Evolutionary conservation across 2,888 invertebrate genomes (phyloP).

Genomic region (Epiblema foenella): DNA sequence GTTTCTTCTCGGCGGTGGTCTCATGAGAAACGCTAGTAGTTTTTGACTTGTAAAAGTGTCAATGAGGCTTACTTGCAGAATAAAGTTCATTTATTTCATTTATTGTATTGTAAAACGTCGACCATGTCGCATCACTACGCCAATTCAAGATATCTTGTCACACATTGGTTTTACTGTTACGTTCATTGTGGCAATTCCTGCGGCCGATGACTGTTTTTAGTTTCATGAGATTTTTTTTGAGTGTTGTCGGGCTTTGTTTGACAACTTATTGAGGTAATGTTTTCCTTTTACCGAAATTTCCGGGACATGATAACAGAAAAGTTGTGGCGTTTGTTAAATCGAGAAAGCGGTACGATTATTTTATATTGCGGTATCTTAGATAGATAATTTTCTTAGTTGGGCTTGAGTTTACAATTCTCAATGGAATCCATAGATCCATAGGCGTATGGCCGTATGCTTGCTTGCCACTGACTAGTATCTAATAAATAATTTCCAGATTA

Average conservation of each 20-base stretch:
- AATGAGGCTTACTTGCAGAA: too few species aligned
- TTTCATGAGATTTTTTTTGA: slow-evolving; percentile 26
- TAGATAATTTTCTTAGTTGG: neutral
- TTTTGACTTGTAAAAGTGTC: too few species aligned
- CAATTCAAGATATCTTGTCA: slow-evolving; percentile 35
- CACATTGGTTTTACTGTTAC: slow-evolving; percentile 33
- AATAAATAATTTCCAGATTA: too few species aligned
- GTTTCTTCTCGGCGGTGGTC: too few species aligned
- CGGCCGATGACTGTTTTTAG: slow-evolving; percentile 35
- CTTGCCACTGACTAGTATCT: too few species aligned
- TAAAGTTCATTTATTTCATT: too few species aligned
- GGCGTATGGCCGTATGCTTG: too few species aligned
- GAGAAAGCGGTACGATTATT: neutral
- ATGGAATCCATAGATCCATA: too few species aligned
- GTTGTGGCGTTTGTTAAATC: neutral
- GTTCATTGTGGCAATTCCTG: slow-evolving; percentile 33
- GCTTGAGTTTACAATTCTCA: neutral
- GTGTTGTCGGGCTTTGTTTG: slow-evolving; percentile 19
- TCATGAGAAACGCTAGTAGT: too few species aligned
- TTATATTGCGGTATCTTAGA: too few species aligned
- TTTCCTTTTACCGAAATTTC: neutral
- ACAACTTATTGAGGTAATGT: slow-evolving; percentile 23
- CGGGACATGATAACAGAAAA: neutral
- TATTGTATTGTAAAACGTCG: too few species aligned
- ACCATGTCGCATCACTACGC: slow-evolving; percentile 25